Evolutionary conservation across 2,113 vertebrate species (phyloP).

Genomic region (Suricata suricatta): DNA sequence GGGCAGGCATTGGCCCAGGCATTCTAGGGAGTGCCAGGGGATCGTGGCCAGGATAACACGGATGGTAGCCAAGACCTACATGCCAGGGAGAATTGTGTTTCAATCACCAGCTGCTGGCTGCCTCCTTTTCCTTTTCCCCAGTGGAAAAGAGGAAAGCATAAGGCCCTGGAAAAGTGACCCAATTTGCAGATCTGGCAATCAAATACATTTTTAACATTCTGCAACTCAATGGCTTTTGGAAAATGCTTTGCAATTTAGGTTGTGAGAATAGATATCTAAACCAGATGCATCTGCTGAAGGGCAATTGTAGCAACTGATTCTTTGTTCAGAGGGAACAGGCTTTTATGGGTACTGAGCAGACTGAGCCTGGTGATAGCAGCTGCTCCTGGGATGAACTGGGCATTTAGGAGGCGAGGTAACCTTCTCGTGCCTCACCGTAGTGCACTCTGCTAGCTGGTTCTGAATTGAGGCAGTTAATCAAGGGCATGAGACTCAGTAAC

Average conservation of each 20-base stretch:
- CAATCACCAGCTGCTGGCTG: background rate
- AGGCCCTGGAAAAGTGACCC: conserved; percentile 32
- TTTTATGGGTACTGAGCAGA: background rate
- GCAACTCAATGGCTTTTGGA: background rate
- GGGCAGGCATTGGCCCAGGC: background rate
- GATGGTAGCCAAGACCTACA: background rate
- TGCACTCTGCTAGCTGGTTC: background rate
- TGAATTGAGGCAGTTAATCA: background rate
- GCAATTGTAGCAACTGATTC: background rate
- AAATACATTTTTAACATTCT: conserved; percentile 64
- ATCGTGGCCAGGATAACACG: background rate
- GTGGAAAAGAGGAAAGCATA: background rate
- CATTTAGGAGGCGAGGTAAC: background rate
- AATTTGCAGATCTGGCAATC: conserved; percentile 39
- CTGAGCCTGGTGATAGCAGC: background rate
- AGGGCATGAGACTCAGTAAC: background rate
- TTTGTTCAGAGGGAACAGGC: background rate
- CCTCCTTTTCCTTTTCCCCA: conserved; percentile 19
- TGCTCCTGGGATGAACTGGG: background rate
- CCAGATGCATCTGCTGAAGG: background rate
- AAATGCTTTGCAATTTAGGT: conserved; percentile 39
- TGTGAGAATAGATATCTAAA: background rate
- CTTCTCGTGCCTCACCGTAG: background rate
- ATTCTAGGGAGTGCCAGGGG: background rate
- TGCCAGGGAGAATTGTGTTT: background rate